Conservation (phyloP, 2,888 invertebrate species). For the Acleris literana region DNA sequence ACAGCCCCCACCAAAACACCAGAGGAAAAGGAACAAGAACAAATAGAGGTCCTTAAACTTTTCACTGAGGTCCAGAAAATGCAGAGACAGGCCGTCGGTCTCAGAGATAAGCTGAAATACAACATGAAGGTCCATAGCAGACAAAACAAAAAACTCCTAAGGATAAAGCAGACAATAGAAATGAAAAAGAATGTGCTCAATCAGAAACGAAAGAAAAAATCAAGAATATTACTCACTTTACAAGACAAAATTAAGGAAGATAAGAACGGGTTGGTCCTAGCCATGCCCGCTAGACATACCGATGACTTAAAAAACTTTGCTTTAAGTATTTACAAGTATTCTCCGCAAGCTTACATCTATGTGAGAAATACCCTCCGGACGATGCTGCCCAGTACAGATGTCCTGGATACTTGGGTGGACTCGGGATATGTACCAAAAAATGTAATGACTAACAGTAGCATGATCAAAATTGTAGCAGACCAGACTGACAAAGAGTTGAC, state of each 20-base stretch:
- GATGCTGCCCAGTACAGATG: slow-evolving; percentile 72
- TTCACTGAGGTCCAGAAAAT: slow-evolving; percentile 74
- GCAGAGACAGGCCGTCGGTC: slow-evolving; percentile 63
- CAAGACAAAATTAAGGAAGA: slow-evolving; percentile 78
- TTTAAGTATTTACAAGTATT: slow-evolving; percentile 75
- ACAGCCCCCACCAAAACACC: slow-evolving; percentile 38
- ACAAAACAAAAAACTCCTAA: slow-evolving; percentile 61
- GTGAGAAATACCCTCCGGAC: slow-evolving; percentile 73
- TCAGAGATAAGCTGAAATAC: slow-evolving; percentile 68
- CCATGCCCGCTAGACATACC: slow-evolving; percentile 75
- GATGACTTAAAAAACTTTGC: slow-evolving; percentile 77
- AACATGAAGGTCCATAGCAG: slow-evolving; percentile 68
- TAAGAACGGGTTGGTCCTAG: slow-evolving; percentile 68
- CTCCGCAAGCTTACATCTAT: slow-evolving; percentile 77
- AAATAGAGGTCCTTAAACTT: slow-evolving; percentile 64
- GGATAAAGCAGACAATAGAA: slow-evolving; percentile 66
- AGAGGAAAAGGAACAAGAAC: slow-evolving; percentile 44
- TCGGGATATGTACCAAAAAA: slow-evolving; percentile 69
- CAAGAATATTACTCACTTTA: slow-evolving; percentile 68
- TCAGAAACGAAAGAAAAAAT: slow-evolving; percentile 72
- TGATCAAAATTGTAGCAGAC: slow-evolving; percentile 70
- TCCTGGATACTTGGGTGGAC: slow-evolving; percentile 69
- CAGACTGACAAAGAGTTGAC: slow-evolving; percentile 70
- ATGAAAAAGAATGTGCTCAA: slow-evolving; percentile 67
- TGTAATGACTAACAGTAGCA: slow-evolving; percentile 57